Evolutionary conservation across 2,888 invertebrate species (phyloP), one percentile per base, ranked within the genome.

Genomic region (Steinernema hermaphroditum): DNA sequence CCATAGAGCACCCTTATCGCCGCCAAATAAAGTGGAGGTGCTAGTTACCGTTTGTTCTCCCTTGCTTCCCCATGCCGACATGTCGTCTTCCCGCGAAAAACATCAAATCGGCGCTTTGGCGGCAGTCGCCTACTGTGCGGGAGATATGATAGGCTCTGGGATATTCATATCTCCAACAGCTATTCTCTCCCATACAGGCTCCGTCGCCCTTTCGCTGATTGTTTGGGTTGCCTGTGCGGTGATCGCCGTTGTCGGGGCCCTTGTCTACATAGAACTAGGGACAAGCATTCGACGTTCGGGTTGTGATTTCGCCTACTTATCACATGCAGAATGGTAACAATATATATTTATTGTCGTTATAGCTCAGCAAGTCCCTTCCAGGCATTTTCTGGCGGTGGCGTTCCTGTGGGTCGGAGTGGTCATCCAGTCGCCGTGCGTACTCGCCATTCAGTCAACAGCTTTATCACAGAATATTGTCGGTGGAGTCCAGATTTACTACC

Each of bases 241-340:
- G 57, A 90, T 93, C 75, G 93, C 93, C 6, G 92, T 92, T 68
- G 88, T 93, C 72, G 94, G 94, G 9, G 93, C 94, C 0, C 89
- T 93, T 1, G 93, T 93, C 87, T 93, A 92, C 86, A 93, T 93
- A 0, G 94, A 94, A 88, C 89, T 94, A 74, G 94, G 94, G 24
- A 93, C 93, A 0, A 92, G 92, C 49, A 92, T 94, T 78, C 92
- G 73, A 0, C 41, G 49, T n/a, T 50, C 73, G 22, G 75, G 75
- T 8, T 70, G 75, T n/a, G 75, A 73, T 27, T 74, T 73, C 69
- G 75, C 75, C 14, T 75, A 75, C 46, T 46, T 71, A 9, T 68
- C 57, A 22, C 49, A 24, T 16, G 71, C 73, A 6, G 73, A 71
- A 32, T 75, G 75, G 75, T 29, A 74, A 44, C 41, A 41, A 41